Base-by-base conservation (phyloP, 2,113 vertebrate genomes). In the Cyanoliseus patagonus region DNA sequence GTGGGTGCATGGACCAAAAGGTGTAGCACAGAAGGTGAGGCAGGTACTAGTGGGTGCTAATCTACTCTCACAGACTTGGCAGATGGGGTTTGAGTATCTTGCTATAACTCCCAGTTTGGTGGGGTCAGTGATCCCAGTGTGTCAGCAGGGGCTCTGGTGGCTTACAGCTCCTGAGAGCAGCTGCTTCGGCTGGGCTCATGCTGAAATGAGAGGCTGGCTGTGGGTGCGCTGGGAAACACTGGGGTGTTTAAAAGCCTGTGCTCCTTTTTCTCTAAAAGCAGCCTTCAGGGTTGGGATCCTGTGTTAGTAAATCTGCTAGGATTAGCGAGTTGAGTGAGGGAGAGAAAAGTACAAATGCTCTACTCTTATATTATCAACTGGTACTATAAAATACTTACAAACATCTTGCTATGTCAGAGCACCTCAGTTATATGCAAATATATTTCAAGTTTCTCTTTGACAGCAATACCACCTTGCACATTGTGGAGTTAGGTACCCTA, bases 401-500 rank as follows among this genome's bases (percentile, higher is more conserved):
- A 72, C 63, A 68, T 25, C 69, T 74, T 91, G 35, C 31, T 82
- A 3, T 82, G 41, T 84, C 44, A 90, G 62, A 83, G 30, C 92
- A 37, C 77, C 80, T 92, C 75, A 75, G 79, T 91, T 52, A 91
- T 55, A 80, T 23, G 51, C 68, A 79, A 79, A 72, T 69, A 52
- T 66, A 49, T 80, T 86, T 73, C 51, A 92, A 53, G 76, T 90
- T 90, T 94, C 75, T 92, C 69, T 72, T 75, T 82, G 84, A 75
- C 78, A 96, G 95, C 92, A 97, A 94, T 94, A 96, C 59, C 67
- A 76, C 68, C 76, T 88, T 74, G 57, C 41, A 76, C n/a, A 44
- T 20, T 35, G 52, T 79, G 53, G 55, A 85, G 28, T 53, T 94
- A 30, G n/a, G 74, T 95, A 75, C 85, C 68, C 63, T 39, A 76